Percentiles rank a stretch among this genome's conserved stretches.
phyloP scores from a whole-genome alignment of 2,797 vertebrate genomes.

The Glyptemys insculpta region DNA sequence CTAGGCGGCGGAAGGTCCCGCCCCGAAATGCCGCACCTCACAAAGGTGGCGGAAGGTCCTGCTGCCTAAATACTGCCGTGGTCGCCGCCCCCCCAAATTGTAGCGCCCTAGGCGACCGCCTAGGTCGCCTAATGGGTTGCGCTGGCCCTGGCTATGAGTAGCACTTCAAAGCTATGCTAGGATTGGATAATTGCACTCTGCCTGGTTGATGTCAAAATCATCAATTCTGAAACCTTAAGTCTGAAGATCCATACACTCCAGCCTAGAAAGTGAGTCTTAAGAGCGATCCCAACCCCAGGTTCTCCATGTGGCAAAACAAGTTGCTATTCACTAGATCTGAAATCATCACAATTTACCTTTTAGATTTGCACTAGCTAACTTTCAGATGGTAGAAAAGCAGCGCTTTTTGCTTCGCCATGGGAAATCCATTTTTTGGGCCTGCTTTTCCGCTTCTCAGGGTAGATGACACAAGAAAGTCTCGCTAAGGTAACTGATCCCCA shows the following conservation, averaged over 20 bases:
- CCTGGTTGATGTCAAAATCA: slow-evolving; percentile 48
- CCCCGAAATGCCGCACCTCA: too few species aligned
- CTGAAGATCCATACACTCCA: background rate
- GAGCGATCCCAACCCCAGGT: slow-evolving; percentile 47
- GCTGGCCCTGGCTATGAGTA: background rate
- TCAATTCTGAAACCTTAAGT: slow-evolving; percentile 34
- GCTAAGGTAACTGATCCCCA: slow-evolving; percentile 72
- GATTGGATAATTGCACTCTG: background rate
- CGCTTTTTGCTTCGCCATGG: slow-evolving; percentile 75
- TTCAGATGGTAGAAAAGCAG: slow-evolving; percentile 68
- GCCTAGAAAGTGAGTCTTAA: slow-evolving; percentile 27
- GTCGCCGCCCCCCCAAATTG: too few species aligned
- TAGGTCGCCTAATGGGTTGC: too few species aligned
- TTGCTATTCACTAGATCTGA: slow-evolving; percentile 28
- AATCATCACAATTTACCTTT: slow-evolving; percentile 62
- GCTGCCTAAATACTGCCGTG: too few species aligned
- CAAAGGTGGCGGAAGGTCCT: too few species aligned
- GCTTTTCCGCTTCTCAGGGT: slow-evolving; percentile 59
- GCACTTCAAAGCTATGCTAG: background rate
- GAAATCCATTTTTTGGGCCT: slow-evolving; percentile 69
- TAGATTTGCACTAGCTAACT: slow-evolving; percentile 71
- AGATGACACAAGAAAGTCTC: slow-evolving; percentile 59
- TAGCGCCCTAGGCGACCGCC: too few species aligned
- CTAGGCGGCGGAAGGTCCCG: too few species aligned
- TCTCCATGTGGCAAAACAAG: slow-evolving; percentile 56